phyloP scores from a whole-genome alignment of 2,888 invertebrate species.

The Lepidocyrtinus sp. region DNA sequence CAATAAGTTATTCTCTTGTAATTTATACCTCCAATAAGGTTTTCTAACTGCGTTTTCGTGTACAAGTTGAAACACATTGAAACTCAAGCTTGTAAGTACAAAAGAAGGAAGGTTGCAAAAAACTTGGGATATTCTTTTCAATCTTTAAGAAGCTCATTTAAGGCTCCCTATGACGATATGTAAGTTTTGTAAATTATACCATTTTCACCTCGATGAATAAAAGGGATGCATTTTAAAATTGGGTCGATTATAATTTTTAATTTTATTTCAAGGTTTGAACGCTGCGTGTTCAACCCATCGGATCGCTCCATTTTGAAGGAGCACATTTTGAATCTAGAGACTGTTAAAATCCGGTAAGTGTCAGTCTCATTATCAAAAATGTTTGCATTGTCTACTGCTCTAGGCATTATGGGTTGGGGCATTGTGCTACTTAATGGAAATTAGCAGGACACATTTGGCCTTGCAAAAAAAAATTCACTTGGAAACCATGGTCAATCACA shows the following conservation, averaged over 20 bases:
- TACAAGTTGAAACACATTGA: constrained; percentile 58
- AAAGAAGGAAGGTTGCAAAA: constrained; percentile 54
- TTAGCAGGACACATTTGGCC: no score
- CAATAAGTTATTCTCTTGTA: background rate
- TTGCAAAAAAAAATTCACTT: no score
- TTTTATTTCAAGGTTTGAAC: constrained; percentile 30
- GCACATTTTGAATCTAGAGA: constrained; percentile 51
- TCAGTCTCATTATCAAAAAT: no score
- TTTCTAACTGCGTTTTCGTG: constrained; percentile 43
- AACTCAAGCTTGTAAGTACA: constrained; percentile 52
- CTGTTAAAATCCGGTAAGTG: constrained; percentile 44
- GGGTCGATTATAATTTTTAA: background rate
- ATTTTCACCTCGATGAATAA: background rate
- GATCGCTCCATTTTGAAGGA: constrained; percentile 51
- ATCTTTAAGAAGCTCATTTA: constrained; percentile 34
- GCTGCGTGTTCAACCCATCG: constrained; percentile 59
- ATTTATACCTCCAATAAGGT: constrained; percentile 8
- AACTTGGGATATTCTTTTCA: constrained; percentile 50
- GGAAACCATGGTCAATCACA: no score
- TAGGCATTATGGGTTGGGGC: no score
- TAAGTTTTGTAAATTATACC: constrained; percentile 10
- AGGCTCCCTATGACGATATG: constrained; percentile 17
- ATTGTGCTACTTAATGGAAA: no score
- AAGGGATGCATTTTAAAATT: background rate
- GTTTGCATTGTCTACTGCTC: no score